phyloP scores from a whole-genome alignment of 2,888 invertebrate genomes.

The Pandemis heparana region DNA sequence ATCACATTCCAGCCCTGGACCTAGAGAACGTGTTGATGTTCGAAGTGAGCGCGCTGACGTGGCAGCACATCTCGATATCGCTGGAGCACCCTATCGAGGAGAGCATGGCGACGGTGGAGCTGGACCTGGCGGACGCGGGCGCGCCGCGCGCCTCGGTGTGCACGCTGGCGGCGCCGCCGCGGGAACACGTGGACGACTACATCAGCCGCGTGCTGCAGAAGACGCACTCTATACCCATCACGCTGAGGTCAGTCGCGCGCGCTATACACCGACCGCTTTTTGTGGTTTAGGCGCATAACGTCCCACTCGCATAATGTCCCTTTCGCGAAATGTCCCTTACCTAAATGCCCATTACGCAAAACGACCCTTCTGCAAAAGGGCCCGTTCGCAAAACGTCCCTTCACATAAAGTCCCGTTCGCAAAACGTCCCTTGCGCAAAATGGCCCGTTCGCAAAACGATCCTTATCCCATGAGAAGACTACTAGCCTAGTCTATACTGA shows the following conservation, averaged over 20 bases:
- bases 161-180: conserved; percentile 83
- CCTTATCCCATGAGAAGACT: too few relatives aligned
- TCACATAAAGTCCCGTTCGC: too few relatives aligned
- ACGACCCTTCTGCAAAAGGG: too few relatives aligned
- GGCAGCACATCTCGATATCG: conserved; percentile 95
- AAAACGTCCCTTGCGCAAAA: too few relatives aligned
- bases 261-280: too few relatives aligned
- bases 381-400: too few relatives aligned
- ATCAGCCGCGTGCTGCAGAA: conserved; percentile 90
- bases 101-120: conserved; percentile 96
- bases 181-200: conserved; percentile 76
- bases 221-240: conserved; percentile 96
- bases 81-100: conserved; percentile 97
- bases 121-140: conserved; percentile 93
- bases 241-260: conserved; percentile 90
- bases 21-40: conserved; percentile 93
- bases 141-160: conserved; percentile 92
- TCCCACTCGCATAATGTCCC: too few relatives aligned
- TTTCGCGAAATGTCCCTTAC: too few relatives aligned
- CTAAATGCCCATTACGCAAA: too few relatives aligned
- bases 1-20: conserved; percentile 75
- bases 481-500: too few relatives aligned
- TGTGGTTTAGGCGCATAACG: too few relatives aligned
- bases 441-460: too few relatives aligned
- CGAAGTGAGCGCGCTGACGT: conserved; percentile 95